phyloP scores from a whole-genome alignment of 2,113 vertebrate genomes.

The Ifrita kowaldi region DNA sequence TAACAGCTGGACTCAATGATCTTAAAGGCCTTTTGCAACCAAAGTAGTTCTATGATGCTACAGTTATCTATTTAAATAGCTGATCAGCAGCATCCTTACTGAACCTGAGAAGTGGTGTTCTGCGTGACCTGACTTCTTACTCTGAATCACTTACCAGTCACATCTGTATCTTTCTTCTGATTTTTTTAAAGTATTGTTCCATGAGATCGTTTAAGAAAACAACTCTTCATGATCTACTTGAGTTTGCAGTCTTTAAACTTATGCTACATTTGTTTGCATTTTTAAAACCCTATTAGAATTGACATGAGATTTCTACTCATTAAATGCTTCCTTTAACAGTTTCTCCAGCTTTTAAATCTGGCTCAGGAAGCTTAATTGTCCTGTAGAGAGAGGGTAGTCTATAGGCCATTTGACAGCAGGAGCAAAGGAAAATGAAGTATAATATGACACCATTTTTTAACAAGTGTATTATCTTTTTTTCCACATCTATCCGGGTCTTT shows the following conservation, averaged over 20 bases:
- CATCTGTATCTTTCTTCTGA: background rate
- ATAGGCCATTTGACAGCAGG: background rate
- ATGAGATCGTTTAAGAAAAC: background rate
- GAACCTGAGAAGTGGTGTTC: background rate
- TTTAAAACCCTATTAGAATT: background rate
- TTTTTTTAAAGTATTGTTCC: background rate
- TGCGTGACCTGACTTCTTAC: background rate
- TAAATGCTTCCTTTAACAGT: background rate
- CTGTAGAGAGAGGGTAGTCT: background rate
- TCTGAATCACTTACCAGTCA: background rate
- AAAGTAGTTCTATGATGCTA: background rate
- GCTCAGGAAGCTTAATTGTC: background rate
- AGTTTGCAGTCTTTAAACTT: background rate
- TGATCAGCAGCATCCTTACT: background rate
- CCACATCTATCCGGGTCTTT: background rate
- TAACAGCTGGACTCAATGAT: background rate
- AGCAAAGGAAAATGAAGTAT: background rate
- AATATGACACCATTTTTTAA: background rate
- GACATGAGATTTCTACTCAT: background rate
- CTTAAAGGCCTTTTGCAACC: background rate
- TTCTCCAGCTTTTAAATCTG: background rate
- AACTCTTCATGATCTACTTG: background rate
- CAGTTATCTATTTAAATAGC: background rate
- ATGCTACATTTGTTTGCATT: background rate
- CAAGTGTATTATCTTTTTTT: background rate